A percentile compares a stretch with the other conserved stretches of the same genome.
Evolutionary conservation across 2,113 vertebrate genomes (phyloP).

Genomic region (Erinaceus europaeus): DNA sequence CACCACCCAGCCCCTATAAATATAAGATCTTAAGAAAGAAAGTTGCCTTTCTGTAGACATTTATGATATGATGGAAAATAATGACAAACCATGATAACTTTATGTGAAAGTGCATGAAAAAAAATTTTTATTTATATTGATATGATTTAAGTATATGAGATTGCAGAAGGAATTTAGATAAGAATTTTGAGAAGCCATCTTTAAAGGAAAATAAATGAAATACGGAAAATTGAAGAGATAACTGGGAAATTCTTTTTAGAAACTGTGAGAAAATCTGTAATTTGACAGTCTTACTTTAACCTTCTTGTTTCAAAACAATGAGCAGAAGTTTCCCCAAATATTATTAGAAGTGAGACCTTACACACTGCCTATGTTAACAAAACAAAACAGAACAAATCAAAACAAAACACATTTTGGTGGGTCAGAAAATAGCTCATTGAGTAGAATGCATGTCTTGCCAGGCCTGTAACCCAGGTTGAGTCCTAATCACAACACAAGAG

Average conservation of each 20-base stretch:
- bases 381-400: too few species aligned
- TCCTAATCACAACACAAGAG: too few species aligned
- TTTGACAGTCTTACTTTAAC: conserved; percentile 6
- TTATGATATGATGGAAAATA: not conserved
- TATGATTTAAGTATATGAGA: conserved; percentile 20
- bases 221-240: conserved; percentile 44
- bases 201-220: conserved; percentile 46
- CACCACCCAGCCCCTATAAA: too few species aligned
- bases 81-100: not conserved
- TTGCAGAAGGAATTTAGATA: conserved; percentile 46
- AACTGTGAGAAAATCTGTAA: conserved; percentile 28
- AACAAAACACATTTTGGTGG: too few species aligned
- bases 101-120: not conserved
- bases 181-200: not conserved
- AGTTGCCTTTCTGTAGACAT: not conserved
- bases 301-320: not conserved
- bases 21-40: not conserved
- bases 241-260: conserved; percentile 35
- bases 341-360: not conserved
- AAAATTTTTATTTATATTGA: conserved; percentile 27
- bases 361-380: not conserved
- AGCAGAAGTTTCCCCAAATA: not conserved
- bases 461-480: too few species aligned
- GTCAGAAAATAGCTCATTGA: too few species aligned
- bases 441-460: too few species aligned